Base-by-base conservation (phyloP, 2,888 invertebrate genomes). In the Rambutsinella grinnellia region DNA sequence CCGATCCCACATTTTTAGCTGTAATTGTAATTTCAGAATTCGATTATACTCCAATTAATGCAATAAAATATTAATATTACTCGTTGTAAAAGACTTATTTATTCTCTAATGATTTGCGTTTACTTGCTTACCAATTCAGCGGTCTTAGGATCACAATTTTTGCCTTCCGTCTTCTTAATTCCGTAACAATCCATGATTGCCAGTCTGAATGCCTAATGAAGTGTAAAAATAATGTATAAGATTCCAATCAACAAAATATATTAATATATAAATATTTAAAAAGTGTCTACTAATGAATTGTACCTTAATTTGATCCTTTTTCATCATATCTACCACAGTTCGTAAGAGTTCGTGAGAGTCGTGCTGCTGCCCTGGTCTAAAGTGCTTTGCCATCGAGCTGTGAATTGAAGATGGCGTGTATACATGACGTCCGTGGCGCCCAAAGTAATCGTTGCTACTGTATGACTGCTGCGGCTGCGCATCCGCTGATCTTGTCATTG, bases 261-360 rank as follows among this genome's bases (percentile, higher is more conserved):
- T n/a, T n/a, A n/a, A n/a, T n/a, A n/a, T n/a, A n/a, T n/a, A n/a
- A n/a, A n/a, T n/a, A n/a, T n/a, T n/a, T 44, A 44, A 17, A 27
- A n/a, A 63, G 1, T 51, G n/a, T 66, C 23, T n/a, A 19, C 3
- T 21, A 61, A 47, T 28, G 3, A 6, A 8, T 47, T 46, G 77
- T 77, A 83, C 84, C 79, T 81, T 82, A 8, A 82, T 78, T 58
- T 81, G 83, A 77, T 83, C 84, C 66, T 81, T 84, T 69, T 83
- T 83, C 82, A 82, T 79, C 80, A 81, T 82, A 60, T 82, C 84
- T 3, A 82, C 76, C 19, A 84, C 79, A 24, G 78, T 76, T 65
- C 98, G 88, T 19, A 99, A 89, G 68, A 99, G 88, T 87, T 99
- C 99, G 85, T 99, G 99, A 0, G 98, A 92, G 86, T 99, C 99